These are phyloP conservation scores for Petroica traversi DNA, from an alignment of 2,113 vertebrate genomes.

Conservation along the genomic window DNA sequence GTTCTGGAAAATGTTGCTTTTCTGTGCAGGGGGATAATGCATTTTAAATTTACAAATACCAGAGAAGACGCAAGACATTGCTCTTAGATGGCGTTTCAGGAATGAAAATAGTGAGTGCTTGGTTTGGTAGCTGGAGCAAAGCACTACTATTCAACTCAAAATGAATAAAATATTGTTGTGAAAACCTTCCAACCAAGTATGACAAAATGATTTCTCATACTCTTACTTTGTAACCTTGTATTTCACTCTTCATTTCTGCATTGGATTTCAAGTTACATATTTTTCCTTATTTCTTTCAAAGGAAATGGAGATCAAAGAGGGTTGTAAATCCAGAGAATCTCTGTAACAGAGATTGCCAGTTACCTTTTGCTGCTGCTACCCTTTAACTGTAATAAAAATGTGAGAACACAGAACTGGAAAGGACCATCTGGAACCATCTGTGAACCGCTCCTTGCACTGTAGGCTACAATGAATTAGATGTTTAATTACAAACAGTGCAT, in stretches of 20 bases:
- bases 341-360: not conserved
- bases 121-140: not conserved
- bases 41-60: not conserved
- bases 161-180: not conserved
- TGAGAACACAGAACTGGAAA: constrained; percentile 52
- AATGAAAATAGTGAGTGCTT: not conserved
- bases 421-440: constrained; percentile 68
- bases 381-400: constrained; percentile 35
- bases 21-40: not conserved
- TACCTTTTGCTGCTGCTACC: constrained; percentile 38
- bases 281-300: not conserved
- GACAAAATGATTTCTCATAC: not conserved
- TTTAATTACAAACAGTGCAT: constrained; percentile 52
- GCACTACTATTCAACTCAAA: not conserved
- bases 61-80: not conserved
- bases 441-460: constrained; percentile 7
- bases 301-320: not conserved
- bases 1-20: not conserved
- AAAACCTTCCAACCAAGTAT: not conserved
- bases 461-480: constrained; percentile 57
- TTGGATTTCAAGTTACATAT: not conserved
- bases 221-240: not conserved
- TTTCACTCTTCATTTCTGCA: not conserved
- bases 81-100: not conserved
- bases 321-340: not conserved